Percentiles rank a stretch among this genome's conserved stretches.
Evolutionary conservation across 1,140 invertebrate genomes (phyloP).

Genomic region (Latrodectus geometricus): DNA sequence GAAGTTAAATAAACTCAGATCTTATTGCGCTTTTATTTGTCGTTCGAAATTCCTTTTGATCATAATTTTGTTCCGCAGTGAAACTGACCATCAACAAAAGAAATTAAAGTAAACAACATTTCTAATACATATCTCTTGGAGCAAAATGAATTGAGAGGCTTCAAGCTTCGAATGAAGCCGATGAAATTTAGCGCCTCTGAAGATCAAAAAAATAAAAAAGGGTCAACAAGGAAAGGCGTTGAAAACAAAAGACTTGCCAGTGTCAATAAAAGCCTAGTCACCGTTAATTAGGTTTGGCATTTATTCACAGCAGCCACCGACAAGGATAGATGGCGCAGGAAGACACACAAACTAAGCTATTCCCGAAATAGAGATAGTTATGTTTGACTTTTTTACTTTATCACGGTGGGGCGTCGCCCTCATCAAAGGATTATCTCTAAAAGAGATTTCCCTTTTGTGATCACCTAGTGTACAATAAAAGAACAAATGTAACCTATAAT

Average conservation of each 20-base stretch:
- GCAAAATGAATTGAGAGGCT: neutral
- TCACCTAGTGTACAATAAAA: too few species aligned
- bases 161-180: neutral
- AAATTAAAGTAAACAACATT: neutral
- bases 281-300: conserved; percentile 43
- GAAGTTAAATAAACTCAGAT: conserved; percentile 33
- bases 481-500: too few species aligned
- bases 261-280: conserved; percentile 26
- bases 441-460: neutral
- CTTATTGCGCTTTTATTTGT: neutral
- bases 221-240: conserved; percentile 1
- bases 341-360: conserved; percentile 23
- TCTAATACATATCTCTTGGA: neutral
- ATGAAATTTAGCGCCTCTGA: conserved; percentile 21
- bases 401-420: neutral
- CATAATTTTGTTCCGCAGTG: neutral
- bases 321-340: conserved; percentile 32
- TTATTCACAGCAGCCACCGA: conserved; percentile 13
- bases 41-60: conserved; percentile 22
- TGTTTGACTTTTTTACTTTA: neutral
- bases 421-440: neutral
- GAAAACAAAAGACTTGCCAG: conserved; percentile 36
- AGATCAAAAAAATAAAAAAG: conserved; percentile 3
- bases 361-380: conserved; percentile 32
- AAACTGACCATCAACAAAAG: neutral